Evolutionary conservation across 2,888 invertebrate genomes (phyloP), one percentile per base, ranked within the genome.

Genomic region (Eugnorisma glareosa): DNA sequence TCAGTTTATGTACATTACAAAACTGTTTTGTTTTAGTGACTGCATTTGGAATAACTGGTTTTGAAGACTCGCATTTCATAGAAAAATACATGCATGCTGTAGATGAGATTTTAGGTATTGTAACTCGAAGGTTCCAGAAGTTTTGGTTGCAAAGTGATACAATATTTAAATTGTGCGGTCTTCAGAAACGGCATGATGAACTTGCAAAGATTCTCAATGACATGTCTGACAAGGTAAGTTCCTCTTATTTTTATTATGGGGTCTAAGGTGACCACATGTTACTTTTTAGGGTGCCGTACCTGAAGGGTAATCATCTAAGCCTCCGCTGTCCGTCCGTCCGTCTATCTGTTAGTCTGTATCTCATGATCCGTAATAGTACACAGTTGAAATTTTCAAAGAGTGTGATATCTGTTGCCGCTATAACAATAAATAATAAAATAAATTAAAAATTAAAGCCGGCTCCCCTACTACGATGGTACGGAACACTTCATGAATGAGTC

Each of bases 101-200:
- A 5, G 88, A 86, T 24, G 67, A 80, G 45, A 87, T 86, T 7
- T 51, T 87, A 7, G 67, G 51, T 1, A 85, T 86, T 21, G 61
- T 88, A 0, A 85, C 86, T 11, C 74, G 69, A 24, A 81, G 88
- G 4, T 88, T 89, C 51, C 87, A 88, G 67, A 88, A 87, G 51
- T 78, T 86, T 54, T 92, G 92, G 91, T 76, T 92, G 0, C 90
- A 91, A 67, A 81, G 79, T 43, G 86, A 91, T 35, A 54, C 69
- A 8, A 77, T 88, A 72, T 88, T 87, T 35, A 79, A 85, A 28
- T 82, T 87, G 71, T 88, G 88, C 8, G 86, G 82, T 2, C 72
- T 89, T 18, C 91, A 92, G 75, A 91, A 82, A 54, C 75, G 79
- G 51, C 83, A 90, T 18, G 90, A 92, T 40, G 77, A 83, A 31